Conservation (phyloP, 2,888 invertebrate species). For the Drosophila differens region DNA sequence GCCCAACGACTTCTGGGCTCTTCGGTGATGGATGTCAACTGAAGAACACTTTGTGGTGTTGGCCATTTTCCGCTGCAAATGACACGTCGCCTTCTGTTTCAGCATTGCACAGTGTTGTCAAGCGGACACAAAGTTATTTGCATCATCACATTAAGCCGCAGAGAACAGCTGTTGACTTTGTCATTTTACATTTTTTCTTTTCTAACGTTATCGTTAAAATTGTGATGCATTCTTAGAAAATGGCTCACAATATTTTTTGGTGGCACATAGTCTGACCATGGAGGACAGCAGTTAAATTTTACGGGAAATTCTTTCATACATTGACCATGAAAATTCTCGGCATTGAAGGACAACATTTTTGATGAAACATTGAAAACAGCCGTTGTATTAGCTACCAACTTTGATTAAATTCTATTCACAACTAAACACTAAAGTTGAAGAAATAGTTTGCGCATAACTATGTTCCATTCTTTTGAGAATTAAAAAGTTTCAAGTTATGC, state of each 20-base stretch:
- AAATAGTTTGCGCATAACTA: not conserved
- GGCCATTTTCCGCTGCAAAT: conserved; percentile 2
- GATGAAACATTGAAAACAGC: not conserved
- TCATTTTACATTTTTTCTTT: not conserved
- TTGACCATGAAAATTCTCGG: not conserved
- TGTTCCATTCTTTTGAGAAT: not conserved
- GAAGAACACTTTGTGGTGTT: conserved; percentile 12
- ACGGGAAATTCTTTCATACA: not conserved
- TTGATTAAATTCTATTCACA: not conserved
- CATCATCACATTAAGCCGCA: not conserved
- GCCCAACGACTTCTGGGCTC: conserved; percentile 2
- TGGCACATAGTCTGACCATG: not conserved
- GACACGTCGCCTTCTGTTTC: conserved; percentile 1
- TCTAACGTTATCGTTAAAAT: not conserved
- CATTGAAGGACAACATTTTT: not conserved
- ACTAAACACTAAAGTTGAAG: not conserved
- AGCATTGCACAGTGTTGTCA: not conserved
- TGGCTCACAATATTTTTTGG: not conserved
- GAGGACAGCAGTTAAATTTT: not conserved
- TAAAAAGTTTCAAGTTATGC: conserved; percentile 2
- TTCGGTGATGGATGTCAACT: conserved; percentile 6
- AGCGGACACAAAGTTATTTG: not conserved
- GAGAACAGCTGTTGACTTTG: not conserved
- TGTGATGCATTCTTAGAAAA: not conserved
- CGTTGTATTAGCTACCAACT: not conserved